phyloP scores from a whole-genome alignment of 2,113 vertebrate genomes.

The Channa argus region DNA sequence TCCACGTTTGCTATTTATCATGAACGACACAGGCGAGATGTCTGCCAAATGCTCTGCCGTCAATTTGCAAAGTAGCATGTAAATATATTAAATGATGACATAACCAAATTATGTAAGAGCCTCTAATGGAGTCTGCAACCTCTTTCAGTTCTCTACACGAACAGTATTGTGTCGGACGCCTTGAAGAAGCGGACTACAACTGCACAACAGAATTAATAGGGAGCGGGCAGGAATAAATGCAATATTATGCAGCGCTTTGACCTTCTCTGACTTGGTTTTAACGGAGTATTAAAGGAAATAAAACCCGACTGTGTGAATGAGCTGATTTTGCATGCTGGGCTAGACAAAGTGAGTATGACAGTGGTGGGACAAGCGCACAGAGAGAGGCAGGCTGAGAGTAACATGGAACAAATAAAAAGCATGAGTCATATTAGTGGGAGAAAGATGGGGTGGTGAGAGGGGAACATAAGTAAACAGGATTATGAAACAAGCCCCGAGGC shows the following conservation, averaged over 20 bases:
- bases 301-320: conserved; percentile 51
- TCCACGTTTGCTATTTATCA: conserved; percentile 46
- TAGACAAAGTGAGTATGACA: conserved; percentile 51
- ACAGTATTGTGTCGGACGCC: conserved; percentile 38
- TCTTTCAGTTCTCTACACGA: conserved; percentile 35
- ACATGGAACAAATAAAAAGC: conserved; percentile 69
- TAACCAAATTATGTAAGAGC: conserved; percentile 64
- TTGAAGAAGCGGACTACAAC: conserved; percentile 24
- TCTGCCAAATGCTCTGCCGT: conserved; percentile 47
- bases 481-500: conserved; percentile 78
- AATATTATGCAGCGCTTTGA: conserved; percentile 10
- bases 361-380: conserved; percentile 18
- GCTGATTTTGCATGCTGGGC: conserved; percentile 36
- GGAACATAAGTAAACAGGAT: conserved; percentile 80
- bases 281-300: conserved; percentile 57
- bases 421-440: conserved; percentile 75
- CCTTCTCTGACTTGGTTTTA: conserved; percentile 35
- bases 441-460: conserved; percentile 70
- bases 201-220: conserved; percentile 28
- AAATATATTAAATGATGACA: conserved; percentile 70
- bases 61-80: conserved; percentile 63
- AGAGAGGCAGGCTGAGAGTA: conserved; percentile 42
- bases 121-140: conserved; percentile 66
- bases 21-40: conserved; percentile 14
- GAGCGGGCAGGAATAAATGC: conserved; percentile 40